These are phyloP conservation scores for Teleiodes luculella DNA, from an alignment of 2,888 invertebrate species.

Conservation along the genomic window DNA sequence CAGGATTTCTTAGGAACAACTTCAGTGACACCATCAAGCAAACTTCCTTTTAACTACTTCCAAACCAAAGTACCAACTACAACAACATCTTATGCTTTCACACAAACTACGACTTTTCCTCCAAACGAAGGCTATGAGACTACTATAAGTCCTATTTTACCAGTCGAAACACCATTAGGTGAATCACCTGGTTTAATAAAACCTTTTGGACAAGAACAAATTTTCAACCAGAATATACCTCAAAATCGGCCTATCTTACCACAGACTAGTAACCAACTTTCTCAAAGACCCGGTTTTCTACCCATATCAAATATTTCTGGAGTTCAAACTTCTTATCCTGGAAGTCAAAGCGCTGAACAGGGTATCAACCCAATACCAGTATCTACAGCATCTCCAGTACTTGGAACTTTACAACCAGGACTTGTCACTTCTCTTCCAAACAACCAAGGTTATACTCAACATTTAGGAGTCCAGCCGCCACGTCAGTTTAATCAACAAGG, in stretches of 20 bases:
- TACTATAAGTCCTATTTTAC: conserved; percentile 19
- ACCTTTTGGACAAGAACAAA: neutral
- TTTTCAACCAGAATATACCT: neutral
- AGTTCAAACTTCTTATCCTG: neutral
- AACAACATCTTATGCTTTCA: conserved; percentile 44
- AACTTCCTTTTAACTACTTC: conserved; percentile 18
- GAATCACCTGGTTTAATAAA: neutral
- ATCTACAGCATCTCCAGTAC: conserved; percentile 15
- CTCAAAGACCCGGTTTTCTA: neutral
- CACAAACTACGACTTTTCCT: conserved; percentile 47
- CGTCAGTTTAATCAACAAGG: conserved; percentile 3
- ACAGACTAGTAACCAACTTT: neutral
- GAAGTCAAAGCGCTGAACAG: neutral
- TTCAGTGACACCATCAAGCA: conserved; percentile 15
- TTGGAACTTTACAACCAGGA: conserved; percentile 9
- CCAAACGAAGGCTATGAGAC: conserved; percentile 29
- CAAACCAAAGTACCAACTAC: conserved; percentile 31
- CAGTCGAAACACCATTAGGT: neutral
- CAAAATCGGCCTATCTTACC: neutral
- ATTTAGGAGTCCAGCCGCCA: conserved; percentile 15
- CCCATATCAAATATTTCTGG: neutral
- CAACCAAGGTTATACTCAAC: conserved; percentile 5
- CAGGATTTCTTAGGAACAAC: neutral
- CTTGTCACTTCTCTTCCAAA: neutral
- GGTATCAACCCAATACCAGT: conserved; percentile 4